phyloP scores from a whole-genome alignment of 2,113 vertebrate species.

The Colistium nudipinnis region DNA sequence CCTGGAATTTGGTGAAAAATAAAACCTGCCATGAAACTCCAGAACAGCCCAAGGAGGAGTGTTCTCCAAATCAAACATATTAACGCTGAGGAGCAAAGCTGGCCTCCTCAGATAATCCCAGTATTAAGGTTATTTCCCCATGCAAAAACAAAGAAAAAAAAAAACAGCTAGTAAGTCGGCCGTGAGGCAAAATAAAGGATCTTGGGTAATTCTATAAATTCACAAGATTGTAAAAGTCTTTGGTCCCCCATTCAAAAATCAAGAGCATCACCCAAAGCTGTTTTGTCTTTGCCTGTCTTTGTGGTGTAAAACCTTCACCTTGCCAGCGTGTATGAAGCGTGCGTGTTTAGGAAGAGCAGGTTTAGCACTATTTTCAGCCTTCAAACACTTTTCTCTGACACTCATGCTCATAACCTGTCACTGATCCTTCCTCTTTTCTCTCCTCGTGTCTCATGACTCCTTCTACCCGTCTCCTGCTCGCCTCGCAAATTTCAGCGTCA shows the following conservation, averaged over 20 bases:
- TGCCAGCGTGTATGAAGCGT: not conserved
- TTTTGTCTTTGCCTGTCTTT: slow-evolving; percentile 27
- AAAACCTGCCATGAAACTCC: not conserved
- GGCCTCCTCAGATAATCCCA: not conserved
- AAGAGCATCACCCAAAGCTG: too few species aligned
- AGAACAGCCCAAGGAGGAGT: not conserved
- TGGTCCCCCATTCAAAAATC: too few species aligned
- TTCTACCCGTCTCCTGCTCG: slow-evolving; percentile 32
- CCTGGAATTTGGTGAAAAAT: not conserved
- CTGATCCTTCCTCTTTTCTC: slow-evolving; percentile 43
- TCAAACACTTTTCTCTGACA: slow-evolving; percentile 62
- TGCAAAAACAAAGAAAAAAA: too few species aligned
- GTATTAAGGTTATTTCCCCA: not conserved
- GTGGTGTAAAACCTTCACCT: slow-evolving; percentile 20
- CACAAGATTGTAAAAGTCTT: too few species aligned
- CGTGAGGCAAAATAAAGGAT: not conserved
- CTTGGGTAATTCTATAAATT: not conserved
- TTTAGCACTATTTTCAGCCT: slow-evolving; percentile 61
- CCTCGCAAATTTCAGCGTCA: slow-evolving; percentile 47
- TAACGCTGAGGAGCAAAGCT: not conserved
- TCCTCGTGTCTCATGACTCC: too few species aligned
- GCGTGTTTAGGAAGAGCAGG: slow-evolving; percentile 18
- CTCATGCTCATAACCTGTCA: slow-evolving; percentile 61
- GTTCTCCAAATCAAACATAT: not conserved
- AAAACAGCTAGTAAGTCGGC: not conserved